Evolutionary conservation across 2,113 vertebrate genomes (phyloP).

Genomic region (Rousettus leschenaultii): DNA sequence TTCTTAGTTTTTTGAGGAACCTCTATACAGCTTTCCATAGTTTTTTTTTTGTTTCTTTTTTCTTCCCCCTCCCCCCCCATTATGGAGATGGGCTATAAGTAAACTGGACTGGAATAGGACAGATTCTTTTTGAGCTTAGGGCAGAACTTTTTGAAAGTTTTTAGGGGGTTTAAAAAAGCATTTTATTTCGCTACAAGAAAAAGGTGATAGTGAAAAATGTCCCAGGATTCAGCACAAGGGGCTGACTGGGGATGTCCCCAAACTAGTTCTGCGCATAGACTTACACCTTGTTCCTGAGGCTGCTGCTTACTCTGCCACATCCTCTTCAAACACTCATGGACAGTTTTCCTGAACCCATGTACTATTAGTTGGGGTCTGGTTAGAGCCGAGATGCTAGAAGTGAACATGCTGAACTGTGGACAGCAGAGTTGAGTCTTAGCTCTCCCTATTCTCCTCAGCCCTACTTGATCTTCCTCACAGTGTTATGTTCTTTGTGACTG

Average conservation of each 20-base stretch:
- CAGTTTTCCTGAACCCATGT: neutral
- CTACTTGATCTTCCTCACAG: neutral
- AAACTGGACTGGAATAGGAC: neutral
- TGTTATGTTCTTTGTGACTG: neutral
- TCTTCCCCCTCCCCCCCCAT: no score
- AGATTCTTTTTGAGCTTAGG: neutral
- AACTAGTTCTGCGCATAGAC: neutral
- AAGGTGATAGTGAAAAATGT: neutral
- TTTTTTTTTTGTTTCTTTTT: no score
- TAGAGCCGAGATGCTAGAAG: neutral
- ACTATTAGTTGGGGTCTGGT: neutral
- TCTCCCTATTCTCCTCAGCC: neutral
- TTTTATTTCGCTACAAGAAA: neutral
- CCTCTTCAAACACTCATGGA: neutral
- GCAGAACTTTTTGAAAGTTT: neutral
- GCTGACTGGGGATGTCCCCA: neutral
- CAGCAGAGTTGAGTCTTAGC: neutral
- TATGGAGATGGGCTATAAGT: neutral
- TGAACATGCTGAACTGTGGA: neutral
- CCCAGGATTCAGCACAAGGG: no score
- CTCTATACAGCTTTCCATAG: no score
- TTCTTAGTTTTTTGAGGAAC: no score
- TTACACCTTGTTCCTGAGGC: neutral
- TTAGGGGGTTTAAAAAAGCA: neutral
- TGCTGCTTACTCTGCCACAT: neutral